Percentiles rank a stretch among this genome's conserved stretches.
phyloP scores from a whole-genome alignment of 1,140 invertebrate genomes.

The Atta cephalotes region DNA sequence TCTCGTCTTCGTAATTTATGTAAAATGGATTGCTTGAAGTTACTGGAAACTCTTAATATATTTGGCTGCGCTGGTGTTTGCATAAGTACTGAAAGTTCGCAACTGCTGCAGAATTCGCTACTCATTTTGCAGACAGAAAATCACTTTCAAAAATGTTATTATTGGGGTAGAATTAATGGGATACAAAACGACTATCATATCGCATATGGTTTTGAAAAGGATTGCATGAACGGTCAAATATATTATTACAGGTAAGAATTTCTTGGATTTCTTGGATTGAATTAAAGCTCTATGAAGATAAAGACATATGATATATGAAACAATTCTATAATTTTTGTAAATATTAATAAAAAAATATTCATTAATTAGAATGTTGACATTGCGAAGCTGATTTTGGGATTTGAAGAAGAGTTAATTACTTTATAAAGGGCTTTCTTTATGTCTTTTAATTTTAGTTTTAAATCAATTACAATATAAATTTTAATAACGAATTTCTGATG shows the following conservation, averaged over 20 bases:
- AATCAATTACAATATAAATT: neutral
- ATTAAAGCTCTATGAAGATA: neutral
- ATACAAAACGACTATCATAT: slow-evolving; percentile 90
- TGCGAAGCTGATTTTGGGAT: neutral
- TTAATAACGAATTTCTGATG: neutral
- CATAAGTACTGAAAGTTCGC: slow-evolving; percentile 88
- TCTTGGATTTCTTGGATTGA: neutral
- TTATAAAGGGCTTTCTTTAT: too few species aligned
- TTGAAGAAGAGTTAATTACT: too few species aligned
- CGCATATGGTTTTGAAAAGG: slow-evolving; percentile 90
- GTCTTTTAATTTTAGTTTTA: neutral
- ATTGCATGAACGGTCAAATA: slow-evolving; percentile 88
- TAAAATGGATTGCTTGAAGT: slow-evolving; percentile 79
- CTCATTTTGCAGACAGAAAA: slow-evolving; percentile 91
- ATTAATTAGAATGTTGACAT: neutral
- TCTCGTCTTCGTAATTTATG: neutral
- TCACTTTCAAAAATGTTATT: slow-evolving; percentile 90
- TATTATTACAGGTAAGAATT: slow-evolving; percentile 89
- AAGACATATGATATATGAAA: neutral
- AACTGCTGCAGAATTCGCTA: slow-evolving; percentile 90
- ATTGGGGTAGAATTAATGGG: slow-evolving; percentile 91
- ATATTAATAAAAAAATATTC: neutral
- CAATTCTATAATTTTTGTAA: neutral
- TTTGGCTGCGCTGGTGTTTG: slow-evolving; percentile 88
- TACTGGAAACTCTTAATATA: slow-evolving; percentile 82